These are phyloP conservation scores for Vanessa cardui DNA, from an alignment of 2,888 invertebrate genomes.

Conservation along the genomic window DNA sequence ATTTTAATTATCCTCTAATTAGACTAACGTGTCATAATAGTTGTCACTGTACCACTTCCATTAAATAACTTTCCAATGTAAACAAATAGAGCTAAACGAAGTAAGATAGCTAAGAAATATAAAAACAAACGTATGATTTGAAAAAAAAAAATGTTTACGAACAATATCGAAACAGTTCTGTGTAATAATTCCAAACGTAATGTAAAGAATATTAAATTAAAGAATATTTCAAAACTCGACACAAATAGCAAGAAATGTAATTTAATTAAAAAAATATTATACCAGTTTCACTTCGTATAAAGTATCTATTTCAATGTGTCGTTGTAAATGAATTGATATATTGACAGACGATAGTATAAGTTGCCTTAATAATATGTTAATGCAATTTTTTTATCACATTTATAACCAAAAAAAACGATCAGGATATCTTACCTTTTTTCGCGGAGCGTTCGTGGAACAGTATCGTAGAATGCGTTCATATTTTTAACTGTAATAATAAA, in stretches of 20 bases:
- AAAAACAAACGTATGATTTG: too few species aligned
- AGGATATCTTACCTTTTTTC: neutral
- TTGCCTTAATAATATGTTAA: conserved; percentile 1
- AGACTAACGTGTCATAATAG: too few species aligned
- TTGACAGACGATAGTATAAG: neutral
- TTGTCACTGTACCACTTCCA: too few species aligned
- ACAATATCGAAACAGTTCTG: too few species aligned
- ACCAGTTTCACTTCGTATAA: neutral
- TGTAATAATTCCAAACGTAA: too few species aligned
- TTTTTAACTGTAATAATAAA: conserved; percentile 1
- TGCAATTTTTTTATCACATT: neutral
- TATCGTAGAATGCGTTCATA: neutral
- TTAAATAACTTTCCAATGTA: too few species aligned
- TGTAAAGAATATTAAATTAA: too few species aligned
- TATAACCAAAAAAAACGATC: neutral
- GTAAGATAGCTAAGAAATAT: too few species aligned
- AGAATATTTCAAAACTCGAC: too few species aligned
- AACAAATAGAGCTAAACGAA: too few species aligned
- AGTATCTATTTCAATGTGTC: neutral
- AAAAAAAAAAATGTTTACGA: too few species aligned
- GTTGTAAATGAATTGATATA: neutral
- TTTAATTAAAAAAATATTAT: neutral
- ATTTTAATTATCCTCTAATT: too few species aligned
- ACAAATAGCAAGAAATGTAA: neutral
- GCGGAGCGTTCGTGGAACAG: neutral